Evolutionary conservation across 2,888 invertebrate genomes (phyloP), one percentile per base, ranked within the genome.

Genomic region (Heliconius cydno): DNA sequence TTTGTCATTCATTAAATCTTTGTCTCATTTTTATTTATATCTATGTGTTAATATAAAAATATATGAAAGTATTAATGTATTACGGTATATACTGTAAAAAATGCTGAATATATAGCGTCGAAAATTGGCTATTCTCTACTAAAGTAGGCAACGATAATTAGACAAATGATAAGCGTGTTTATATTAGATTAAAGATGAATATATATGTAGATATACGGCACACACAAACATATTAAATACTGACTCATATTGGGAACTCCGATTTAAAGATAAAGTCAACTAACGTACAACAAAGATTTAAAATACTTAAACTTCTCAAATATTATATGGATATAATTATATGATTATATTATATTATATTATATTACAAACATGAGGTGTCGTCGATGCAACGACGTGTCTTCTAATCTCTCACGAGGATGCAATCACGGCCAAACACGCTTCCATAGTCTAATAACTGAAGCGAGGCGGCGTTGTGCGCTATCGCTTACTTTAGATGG

Each of bases 391-490:
- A 46, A 25, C 70, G 70, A 41, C 41, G 41, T 46, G 70, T 28
- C 70, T 46, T 70, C 70, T 70, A 70, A 70, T 70, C 70, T 70
- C 41, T 28, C 70, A 28, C 41, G 41, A 52, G 72, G 22, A 73
- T 73, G 73, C 73, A 73, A 73, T 73, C 73, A 38, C 57, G 34
- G 57, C 10, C 73, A 38, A 57, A n/a, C 60, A 38, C 57, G 73
- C 34, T 38, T 73, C 60, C 73, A 73, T 57, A 73, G 28, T 22
- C 46, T 28, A 67, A 10, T 78, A 57, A 78, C 68, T 75, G 52
- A 79, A 70, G 70, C 70, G 70, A 70, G 15, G 68, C 68, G 68
- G 25, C 70, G 70, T 46, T 46, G 41, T 70, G 70, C 41, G 41
- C 70, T 46, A 46, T 70, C 41, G 68, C 25, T 70, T 41, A 70